Evolutionary conservation across 2,113 vertebrate species (phyloP).

Genomic region (Struthidea cinerea): DNA sequence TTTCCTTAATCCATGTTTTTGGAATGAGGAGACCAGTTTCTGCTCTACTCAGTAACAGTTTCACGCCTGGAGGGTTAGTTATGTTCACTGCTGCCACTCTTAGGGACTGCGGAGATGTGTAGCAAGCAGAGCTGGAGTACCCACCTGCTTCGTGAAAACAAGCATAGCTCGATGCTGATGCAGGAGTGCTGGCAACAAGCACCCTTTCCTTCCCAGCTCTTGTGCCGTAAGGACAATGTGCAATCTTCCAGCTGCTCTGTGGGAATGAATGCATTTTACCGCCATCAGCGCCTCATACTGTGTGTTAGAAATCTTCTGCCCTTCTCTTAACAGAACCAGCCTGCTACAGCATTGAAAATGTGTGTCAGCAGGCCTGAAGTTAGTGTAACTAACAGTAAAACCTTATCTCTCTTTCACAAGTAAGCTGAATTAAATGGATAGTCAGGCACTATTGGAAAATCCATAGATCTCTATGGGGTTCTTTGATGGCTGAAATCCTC

Average conservation of each 20-base stretch:
- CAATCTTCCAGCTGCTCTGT: not conserved
- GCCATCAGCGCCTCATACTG: not conserved
- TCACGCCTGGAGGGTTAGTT: not conserved
- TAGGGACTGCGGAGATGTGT: not conserved
- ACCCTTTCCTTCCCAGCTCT: not conserved
- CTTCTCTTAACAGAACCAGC: not conserved
- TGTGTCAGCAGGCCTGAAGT: not conserved
- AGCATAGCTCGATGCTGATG: fast-evolving
- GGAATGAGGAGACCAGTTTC: fast-evolving
- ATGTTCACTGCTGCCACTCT: not conserved
- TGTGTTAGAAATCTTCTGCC: not conserved
- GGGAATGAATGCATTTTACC: not conserved
- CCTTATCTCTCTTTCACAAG: not conserved
- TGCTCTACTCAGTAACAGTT: not conserved
- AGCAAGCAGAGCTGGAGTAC: not conserved
- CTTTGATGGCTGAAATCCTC: not conserved
- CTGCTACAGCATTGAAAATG: not conserved
- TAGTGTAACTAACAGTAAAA: not conserved
- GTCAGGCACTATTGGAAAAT: not conserved
- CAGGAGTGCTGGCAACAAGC: not conserved
- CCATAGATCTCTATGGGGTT: not conserved
- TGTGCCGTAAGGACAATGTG: not conserved
- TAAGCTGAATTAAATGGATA: not conserved
- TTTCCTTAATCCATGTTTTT: not conserved
- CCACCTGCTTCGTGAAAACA: not conserved